These are phyloP conservation scores for Tinamus guttatus DNA, from an alignment of 2,113 vertebrate genomes.

Conservation along the genomic window DNA sequence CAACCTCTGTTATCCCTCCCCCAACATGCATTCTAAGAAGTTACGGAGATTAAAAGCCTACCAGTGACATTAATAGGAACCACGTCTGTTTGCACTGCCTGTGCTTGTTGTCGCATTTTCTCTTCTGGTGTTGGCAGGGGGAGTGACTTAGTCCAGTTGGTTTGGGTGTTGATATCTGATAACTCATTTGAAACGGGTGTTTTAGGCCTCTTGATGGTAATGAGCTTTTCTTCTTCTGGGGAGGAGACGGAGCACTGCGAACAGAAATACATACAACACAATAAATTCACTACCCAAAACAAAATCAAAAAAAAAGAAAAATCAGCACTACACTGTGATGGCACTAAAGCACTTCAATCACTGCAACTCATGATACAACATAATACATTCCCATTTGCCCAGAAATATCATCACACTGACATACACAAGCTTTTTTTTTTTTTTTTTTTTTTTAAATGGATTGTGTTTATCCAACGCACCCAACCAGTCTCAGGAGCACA, in stretches of 20 bases:
- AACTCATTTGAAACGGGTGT: slow-evolving; percentile 80
- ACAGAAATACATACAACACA: slow-evolving; percentile 4
- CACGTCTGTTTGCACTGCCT: slow-evolving; percentile 91
- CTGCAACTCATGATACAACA: fast-evolving
- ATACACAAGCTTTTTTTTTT: neutral
- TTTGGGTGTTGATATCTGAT: slow-evolving; percentile 84
- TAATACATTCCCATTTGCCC: neutral
- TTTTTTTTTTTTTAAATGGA: neutral
- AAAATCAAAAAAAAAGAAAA: neutral
- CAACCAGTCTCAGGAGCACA: neutral
- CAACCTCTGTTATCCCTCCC: neutral
- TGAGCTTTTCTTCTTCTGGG: slow-evolving; percentile 87
- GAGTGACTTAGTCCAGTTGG: slow-evolving; percentile 83
- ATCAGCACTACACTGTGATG: neutral
- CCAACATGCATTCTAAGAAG: neutral
- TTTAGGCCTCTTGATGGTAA: slow-evolving; percentile 84
- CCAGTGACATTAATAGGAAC: slow-evolving; percentile 96
- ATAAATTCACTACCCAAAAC: neutral
- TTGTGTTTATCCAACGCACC: neutral
- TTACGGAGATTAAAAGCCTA: slow-evolving; percentile 69
- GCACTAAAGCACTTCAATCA: neutral
- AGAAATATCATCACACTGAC: neutral
- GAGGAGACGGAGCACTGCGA: slow-evolving; percentile 85
- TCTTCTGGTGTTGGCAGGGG: slow-evolving; percentile 95
- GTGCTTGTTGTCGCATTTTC: slow-evolving; percentile 93